Percentiles rank a stretch among this genome's conserved stretches.
Evolutionary conservation across 2,113 vertebrate species (phyloP).

Genomic region (Engystomops pustulosus): DNA sequence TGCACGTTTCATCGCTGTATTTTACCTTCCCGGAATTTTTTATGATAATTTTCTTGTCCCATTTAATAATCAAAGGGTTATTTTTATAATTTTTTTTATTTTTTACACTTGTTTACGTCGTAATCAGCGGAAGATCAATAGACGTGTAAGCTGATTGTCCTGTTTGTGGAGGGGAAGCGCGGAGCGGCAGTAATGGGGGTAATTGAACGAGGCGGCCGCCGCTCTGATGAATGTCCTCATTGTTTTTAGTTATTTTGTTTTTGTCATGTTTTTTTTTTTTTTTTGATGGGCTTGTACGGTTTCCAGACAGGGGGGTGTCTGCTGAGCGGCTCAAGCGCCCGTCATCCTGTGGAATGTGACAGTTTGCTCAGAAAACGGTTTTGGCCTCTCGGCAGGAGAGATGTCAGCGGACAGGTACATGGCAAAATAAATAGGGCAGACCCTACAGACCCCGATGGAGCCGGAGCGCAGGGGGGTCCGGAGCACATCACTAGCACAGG

Average conservation of each 20-base stretch:
- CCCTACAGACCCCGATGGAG: neutral
- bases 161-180: conserved; percentile 20
- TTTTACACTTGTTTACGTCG: too few relatives aligned
- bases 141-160: neutral
- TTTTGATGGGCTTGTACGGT: conserved; percentile 3
- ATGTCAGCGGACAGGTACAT: conserved; percentile 31
- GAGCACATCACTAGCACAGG: neutral
- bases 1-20: too few relatives aligned
- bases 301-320: conserved; percentile 5
- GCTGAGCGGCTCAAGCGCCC: neutral
- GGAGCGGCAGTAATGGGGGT: conserved; percentile 1
- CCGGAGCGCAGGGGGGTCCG: neutral
- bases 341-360: conserved; percentile 34
- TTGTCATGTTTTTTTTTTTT: neutral
- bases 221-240: conserved; percentile 42
- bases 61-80: neutral
- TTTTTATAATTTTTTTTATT: neutral
- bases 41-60: neutral
- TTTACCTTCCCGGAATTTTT: too few relatives aligned
- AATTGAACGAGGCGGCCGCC: conserved; percentile 9
- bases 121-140: conserved; percentile 14
- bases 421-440: conserved; percentile 14
- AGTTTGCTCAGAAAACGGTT: conserved; percentile 19
- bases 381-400: conserved; percentile 24
- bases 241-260: conserved; percentile 41